phyloP scores from a whole-genome alignment of 2,113 vertebrate species.

The Cardinalis cardinalis region DNA sequence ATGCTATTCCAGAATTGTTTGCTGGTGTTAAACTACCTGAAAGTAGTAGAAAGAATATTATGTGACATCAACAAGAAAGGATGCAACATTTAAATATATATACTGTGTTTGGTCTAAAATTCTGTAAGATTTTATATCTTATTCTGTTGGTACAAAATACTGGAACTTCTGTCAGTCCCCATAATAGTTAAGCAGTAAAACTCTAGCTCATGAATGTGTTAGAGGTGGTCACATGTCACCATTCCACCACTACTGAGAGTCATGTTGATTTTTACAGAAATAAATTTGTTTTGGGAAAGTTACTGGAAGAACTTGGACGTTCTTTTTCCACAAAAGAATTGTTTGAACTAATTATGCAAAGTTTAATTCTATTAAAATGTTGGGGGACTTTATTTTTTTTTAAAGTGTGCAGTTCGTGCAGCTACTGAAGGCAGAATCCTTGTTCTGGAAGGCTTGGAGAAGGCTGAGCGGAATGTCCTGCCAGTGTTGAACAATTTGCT shows the following conservation, averaged over 20 bases:
- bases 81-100: neutral
- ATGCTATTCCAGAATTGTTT: neutral
- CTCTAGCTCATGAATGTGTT: neutral
- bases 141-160: neutral
- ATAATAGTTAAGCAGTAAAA: neutral
- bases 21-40: neutral
- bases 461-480: conserved; percentile 92
- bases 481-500: conserved; percentile 95
- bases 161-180: neutral
- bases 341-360: neutral
- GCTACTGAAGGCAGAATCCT: conserved; percentile 91
- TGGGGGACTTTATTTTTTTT: neutral
- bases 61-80: neutral
- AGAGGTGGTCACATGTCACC: neutral
- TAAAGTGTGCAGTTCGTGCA: conserved; percentile 92
- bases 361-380: neutral
- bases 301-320: neutral
- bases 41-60: neutral
- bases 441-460: conserved; percentile 93
- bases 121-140: neutral
- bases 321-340: neutral
- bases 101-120: neutral
- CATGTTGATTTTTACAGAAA: neutral
- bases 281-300: neutral
- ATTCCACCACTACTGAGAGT: neutral